These are phyloP conservation scores for Brachypodius melanocephalos DNA, from an alignment of 2,113 vertebrate genomes.

Conservation along the genomic window DNA sequence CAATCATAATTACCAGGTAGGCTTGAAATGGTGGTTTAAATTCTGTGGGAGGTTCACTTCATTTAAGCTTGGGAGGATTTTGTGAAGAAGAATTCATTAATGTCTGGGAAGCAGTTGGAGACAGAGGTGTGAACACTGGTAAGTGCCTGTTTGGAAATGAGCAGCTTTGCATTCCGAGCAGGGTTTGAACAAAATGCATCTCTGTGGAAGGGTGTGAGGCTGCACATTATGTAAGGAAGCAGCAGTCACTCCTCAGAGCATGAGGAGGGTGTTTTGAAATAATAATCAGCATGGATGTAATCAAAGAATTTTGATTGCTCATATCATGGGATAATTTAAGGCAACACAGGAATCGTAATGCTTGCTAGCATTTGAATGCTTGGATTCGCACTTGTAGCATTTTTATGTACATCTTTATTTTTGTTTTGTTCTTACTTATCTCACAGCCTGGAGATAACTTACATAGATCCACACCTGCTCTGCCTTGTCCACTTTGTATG, in stretches of 20 bases:
- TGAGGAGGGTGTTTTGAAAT: neutral
- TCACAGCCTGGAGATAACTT: neutral
- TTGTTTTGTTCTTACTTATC: neutral
- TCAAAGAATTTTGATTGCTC: neutral
- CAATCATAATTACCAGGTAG: neutral
- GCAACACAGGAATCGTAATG: neutral
- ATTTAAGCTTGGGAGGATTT: neutral
- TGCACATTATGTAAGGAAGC: neutral
- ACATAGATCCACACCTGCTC: neutral
- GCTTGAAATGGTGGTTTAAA: neutral
- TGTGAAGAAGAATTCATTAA: neutral
- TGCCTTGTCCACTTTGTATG: neutral
- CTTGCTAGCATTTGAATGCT: neutral
- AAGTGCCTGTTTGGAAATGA: neutral
- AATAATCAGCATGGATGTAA: neutral
- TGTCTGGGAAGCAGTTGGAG: neutral
- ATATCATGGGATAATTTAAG: neutral
- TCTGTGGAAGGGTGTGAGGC: neutral
- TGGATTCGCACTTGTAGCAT: neutral
- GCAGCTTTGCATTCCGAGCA: neutral
- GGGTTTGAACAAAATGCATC: neutral
- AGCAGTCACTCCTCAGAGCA: neutral
- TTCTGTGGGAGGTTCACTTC: neutral
- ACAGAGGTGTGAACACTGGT: neutral
- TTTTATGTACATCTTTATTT: neutral